Base-by-base conservation (phyloP, 2,113 vertebrate species). In the Albula goreensis region DNA sequence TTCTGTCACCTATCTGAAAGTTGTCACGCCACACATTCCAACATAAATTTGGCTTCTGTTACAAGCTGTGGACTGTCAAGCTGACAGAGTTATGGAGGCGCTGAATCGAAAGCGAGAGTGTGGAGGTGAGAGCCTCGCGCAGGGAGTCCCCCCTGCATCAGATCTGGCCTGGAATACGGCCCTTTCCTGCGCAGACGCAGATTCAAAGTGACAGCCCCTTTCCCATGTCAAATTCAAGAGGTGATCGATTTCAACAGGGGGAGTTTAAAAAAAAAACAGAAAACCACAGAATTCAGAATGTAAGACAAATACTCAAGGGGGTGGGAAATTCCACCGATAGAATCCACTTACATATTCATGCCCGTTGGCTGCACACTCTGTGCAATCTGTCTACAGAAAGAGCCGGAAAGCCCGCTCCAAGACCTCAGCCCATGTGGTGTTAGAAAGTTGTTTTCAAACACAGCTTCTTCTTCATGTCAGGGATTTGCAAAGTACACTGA, bases 201-300 rank as follows among this genome's bases (percentile, higher is more conserved):
- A 86, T 86, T 82, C 60, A 88, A 78, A 78, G 31, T 49, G 87
- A 89, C 82, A 41, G 74, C 22, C 82, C 80, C 84, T 12, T 80
- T 87, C 89, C 84, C 80, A 88, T 86, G 84, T 87, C 57, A 74
- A 31, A 74, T 56, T 56, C 12, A 7, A 56, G 53, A n/a, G 81
- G 85, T 85, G 86, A 91, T 87, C 53, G 70, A 63, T 60, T 86
- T 78, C 70, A 89, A 86, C 86, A 86, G 79, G 80, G 79, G 80
- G 52, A 85, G 77, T 48, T 56, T 87, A 88, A 53, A 79, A 82
- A 70, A 5, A n/a, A 3, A 22, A 5, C 19, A n/a, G 60, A 17
- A 10, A 74, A 74, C 5, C n/a, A 12, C 53, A 74, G 22, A 31
- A 31, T 63, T 63, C 10, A 74, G 31, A 74, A 74, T 74, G 70